Base-by-base conservation (phyloP, 2,888 invertebrate genomes). In the Rotaria sp. region DNA sequence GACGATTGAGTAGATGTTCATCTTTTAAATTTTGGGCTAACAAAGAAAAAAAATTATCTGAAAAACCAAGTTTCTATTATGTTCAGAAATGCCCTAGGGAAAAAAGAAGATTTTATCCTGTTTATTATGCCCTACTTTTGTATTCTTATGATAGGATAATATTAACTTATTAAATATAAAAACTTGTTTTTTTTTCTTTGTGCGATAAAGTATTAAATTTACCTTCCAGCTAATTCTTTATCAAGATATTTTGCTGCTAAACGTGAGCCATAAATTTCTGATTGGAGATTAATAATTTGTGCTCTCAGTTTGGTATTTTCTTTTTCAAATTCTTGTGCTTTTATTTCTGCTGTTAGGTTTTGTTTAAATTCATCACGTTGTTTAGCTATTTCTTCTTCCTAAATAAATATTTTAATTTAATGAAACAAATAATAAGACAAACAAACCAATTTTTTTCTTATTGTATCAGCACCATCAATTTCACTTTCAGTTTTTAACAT, bases 201-300 rank as follows among this genome's bases (percentile, higher is more conserved):
- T 15, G 15, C 10, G 13, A 13, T 2, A 50, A 0, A 50, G 15
- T 1, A 48, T 15, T 15, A 15, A 50, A 50, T 50, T 30, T 35
- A 67, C 67, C 67, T 35, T 35, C 93, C 93, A 55, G 95, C 95
- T 87, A 95, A 91, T 90, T 95, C 95, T 90, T 95, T 95, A 91
- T 96, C 95, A 88, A 95, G 92, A 90, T 95, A 95, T 90, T 95
- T 95, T 24, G 95, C 95, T 21, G 95, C 95, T 88, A 95, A 92
- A 89, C 95, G 93, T 26, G 95, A 95, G 74, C 95, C 95, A 90
- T 94, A 95, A 15, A 95, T 94, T 91, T 95, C 95, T 30, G 94
- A 94, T 90, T 95, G 91, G 85, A 95, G 91, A 7, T 94, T 94
- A 38, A 94, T 92, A 87, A 95, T 93, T 84, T 94, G 94, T 89